A percentile compares a stretch with the other conserved stretches of the same genome.
These are phyloP conservation scores for Malaclemys terrapin DNA, from an alignment of 2,113 vertebrate genomes.

Conservation along the genomic window DNA sequence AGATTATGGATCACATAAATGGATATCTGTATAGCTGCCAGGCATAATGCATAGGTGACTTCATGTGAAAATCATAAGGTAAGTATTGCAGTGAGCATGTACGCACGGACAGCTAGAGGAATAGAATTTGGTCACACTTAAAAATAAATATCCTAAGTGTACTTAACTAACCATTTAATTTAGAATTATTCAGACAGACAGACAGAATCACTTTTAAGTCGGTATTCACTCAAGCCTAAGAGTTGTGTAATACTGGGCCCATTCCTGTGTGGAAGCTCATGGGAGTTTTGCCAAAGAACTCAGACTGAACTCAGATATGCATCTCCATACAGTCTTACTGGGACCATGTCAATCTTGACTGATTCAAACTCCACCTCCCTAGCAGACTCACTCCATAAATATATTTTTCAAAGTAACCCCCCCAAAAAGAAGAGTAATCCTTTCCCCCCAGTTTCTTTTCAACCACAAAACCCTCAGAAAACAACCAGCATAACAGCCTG, in stretches of 20 bases:
- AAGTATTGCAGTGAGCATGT: slow-evolving; percentile 46
- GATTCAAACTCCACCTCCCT: background rate
- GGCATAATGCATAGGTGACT: slow-evolving; percentile 70
- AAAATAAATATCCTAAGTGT: slow-evolving; percentile 45
- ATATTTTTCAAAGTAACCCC: background rate
- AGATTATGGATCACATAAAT: slow-evolving; percentile 73
- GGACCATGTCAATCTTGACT: background rate
- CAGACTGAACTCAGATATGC: background rate
- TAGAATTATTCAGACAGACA: slow-evolving; percentile 49
- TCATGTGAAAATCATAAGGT: slow-evolving; percentile 77
- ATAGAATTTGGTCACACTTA: slow-evolving; percentile 41
- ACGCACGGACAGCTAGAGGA: slow-evolving; percentile 48
- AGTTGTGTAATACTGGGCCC: background rate
- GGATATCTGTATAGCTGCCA: slow-evolving; percentile 73
- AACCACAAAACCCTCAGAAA: background rate
- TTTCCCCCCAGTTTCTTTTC: background rate
- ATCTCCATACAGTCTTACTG: background rate
- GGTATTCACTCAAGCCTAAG: slow-evolving; percentile 17
- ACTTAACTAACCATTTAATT: slow-evolving; percentile 54
- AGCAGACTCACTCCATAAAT: background rate
- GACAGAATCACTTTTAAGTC: background rate
- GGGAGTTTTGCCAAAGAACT: background rate
- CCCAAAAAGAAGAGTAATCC: background rate
- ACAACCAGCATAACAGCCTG: background rate
- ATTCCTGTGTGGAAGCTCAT: slow-evolving; percentile 5